Percentiles rank a stretch among this genome's conserved stretches.
Conservation (phyloP, 2,113 vertebrate species). For the Casuarius casuarius region DNA sequence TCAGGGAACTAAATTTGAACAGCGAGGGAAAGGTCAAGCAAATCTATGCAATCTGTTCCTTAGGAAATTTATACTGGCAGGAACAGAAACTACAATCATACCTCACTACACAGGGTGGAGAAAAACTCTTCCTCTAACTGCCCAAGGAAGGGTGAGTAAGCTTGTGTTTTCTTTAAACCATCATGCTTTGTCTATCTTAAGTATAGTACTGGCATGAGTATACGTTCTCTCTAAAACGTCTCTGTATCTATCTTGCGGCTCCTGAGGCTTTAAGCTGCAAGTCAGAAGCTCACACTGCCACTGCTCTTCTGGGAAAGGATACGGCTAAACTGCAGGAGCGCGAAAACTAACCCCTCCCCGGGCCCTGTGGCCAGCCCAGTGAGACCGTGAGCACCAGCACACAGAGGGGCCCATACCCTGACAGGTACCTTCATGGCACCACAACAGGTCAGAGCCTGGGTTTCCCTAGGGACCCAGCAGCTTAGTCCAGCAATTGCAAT, state of each 20-base stretch:
- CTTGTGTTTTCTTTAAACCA: neutral
- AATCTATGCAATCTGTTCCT: neutral
- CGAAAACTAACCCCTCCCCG: neutral
- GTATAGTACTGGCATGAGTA: neutral
- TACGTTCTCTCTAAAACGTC: neutral
- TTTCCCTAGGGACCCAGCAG: neutral
- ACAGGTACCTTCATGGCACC: neutral
- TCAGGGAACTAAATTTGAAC: neutral
- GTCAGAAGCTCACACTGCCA: neutral
- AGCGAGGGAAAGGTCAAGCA: neutral
- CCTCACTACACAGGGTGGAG: fast-evolving
- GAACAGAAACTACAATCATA: neutral
- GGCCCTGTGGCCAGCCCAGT: neutral
- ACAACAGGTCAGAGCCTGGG: neutral
- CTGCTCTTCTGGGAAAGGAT: neutral
- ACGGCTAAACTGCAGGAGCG: neutral
- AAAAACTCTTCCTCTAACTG: neutral
- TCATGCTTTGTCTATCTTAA: neutral
- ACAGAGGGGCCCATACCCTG: neutral
- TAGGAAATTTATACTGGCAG: neutral
- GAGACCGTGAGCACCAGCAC: neutral
- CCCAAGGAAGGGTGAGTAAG: neutral
- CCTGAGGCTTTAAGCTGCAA: neutral
- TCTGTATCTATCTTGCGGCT: neutral
- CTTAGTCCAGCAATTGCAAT: neutral